phyloP scores from a whole-genome alignment of 2,113 vertebrate species.

The Centrocercus urophasianus region DNA sequence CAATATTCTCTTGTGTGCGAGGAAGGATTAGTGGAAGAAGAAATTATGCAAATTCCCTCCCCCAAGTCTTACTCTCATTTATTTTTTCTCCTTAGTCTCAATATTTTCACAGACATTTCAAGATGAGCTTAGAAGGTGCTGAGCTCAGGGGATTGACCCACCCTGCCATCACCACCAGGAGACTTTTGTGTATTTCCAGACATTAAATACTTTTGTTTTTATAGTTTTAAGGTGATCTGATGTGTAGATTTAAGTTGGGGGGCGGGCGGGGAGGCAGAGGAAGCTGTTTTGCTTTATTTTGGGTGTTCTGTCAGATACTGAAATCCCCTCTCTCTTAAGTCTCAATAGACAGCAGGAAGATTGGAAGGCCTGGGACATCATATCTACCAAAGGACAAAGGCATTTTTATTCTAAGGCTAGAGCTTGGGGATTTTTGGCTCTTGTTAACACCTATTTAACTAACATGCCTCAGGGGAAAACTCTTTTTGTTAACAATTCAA shows the following conservation, averaged over 20 bases:
- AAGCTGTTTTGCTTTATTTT: background rate
- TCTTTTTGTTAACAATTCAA: conserved; percentile 60
- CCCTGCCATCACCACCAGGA: background rate
- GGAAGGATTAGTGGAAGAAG: background rate
- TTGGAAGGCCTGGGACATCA: background rate
- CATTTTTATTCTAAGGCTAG: background rate
- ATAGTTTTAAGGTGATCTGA: background rate
- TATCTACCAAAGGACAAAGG: conserved; percentile 17
- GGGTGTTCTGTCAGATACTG: background rate
- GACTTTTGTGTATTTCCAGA: background rate
- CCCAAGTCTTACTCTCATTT: background rate
- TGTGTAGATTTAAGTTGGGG: background rate
- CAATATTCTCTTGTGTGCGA: background rate
- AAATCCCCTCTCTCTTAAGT: background rate
- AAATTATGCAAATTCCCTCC: background rate
- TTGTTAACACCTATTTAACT: conserved; percentile 45
- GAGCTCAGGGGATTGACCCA: background rate
- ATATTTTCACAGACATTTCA: background rate
- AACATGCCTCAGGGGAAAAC: background rate
- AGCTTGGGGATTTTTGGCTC: background rate
- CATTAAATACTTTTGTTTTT: background rate
- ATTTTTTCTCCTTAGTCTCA: background rate
- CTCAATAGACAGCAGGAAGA: background rate
- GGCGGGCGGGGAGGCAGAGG: background rate
- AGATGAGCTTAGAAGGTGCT: fast-evolving